Evolutionary conservation across 2,888 invertebrate species (phyloP).

Genomic region (Hydraecia micacea): DNA sequence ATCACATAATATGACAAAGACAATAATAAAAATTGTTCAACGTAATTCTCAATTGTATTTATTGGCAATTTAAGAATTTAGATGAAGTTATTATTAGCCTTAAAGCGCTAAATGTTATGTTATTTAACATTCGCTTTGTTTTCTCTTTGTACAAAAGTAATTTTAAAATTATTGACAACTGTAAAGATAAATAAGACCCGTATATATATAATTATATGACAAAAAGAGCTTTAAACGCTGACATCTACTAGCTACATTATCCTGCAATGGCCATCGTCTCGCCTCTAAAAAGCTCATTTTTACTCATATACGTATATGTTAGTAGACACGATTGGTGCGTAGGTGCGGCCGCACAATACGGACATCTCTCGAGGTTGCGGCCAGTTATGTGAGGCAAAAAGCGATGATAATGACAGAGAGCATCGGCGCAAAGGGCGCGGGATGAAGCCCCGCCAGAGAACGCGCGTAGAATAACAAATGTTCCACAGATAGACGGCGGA

Average conservation of each 20-base stretch:
- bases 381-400: slow-evolving; percentile 88
- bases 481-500: slow-evolving; percentile 65
- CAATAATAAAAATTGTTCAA: slow-evolving; percentile 37
- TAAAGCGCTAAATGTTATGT: not conserved
- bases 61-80: not conserved
- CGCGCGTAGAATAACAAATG: slow-evolving; percentile 86
- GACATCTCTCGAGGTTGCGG: slow-evolving; percentile 79
- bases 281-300: slow-evolving; percentile 64
- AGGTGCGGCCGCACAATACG: slow-evolving; percentile 74
- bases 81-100: not conserved
- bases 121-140: not conserved
- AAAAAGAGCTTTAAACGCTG: slow-evolving; percentile 27
- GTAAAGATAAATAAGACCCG: slow-evolving; percentile 28
- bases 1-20: slow-evolving; percentile 48
- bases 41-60: slow-evolving; percentile 11
- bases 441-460: slow-evolving; percentile 79
- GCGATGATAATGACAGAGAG: slow-evolving; percentile 88
- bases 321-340: slow-evolving; percentile 72
- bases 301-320: slow-evolving; percentile 60
- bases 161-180: slow-evolving; percentile 11
- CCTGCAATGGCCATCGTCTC: slow-evolving; percentile 40
- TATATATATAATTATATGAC: slow-evolving; percentile 43
- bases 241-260: slow-evolving; percentile 46
- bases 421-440: slow-evolving; percentile 87
- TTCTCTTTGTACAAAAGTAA: not conserved